These are phyloP conservation scores for Hetaerina titia DNA, from an alignment of 2,888 invertebrate genomes.

Conservation along the genomic window DNA sequence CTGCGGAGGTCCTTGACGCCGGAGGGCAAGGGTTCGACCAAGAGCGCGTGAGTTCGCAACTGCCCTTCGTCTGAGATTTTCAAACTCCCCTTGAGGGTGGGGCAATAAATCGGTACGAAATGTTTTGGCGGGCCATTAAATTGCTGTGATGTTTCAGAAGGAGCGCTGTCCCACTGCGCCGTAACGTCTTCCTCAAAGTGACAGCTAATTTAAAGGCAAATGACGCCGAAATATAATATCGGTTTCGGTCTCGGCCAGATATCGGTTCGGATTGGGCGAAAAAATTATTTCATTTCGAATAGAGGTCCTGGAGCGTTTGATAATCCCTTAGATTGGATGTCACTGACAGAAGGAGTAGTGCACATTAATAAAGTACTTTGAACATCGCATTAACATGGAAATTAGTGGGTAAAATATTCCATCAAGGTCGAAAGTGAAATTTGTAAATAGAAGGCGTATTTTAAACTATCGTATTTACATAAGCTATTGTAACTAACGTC, in stretches of 20 bases:
- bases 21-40: background rate
- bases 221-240: constrained; percentile 2
- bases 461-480: background rate
- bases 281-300: background rate
- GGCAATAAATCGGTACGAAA: constrained; percentile 28
- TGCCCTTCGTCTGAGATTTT: background rate
- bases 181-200: constrained; percentile 20
- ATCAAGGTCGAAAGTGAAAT: background rate
- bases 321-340: background rate
- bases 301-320: background rate
- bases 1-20: background rate
- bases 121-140: constrained; percentile 18
- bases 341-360: background rate
- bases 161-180: constrained; percentile 22
- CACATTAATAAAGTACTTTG: background rate
- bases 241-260: background rate
- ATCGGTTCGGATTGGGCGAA: background rate
- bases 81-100: background rate
- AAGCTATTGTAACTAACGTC: no score
- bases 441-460: background rate
- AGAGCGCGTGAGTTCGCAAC: background rate
- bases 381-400: background rate
- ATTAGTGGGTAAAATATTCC: background rate
- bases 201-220: constrained; percentile 35
- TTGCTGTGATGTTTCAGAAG: background rate